Evolutionary conservation across 2,113 vertebrate genomes (phyloP), one percentile per base, ranked within the genome.

Genomic region (Eclectus roratus): DNA sequence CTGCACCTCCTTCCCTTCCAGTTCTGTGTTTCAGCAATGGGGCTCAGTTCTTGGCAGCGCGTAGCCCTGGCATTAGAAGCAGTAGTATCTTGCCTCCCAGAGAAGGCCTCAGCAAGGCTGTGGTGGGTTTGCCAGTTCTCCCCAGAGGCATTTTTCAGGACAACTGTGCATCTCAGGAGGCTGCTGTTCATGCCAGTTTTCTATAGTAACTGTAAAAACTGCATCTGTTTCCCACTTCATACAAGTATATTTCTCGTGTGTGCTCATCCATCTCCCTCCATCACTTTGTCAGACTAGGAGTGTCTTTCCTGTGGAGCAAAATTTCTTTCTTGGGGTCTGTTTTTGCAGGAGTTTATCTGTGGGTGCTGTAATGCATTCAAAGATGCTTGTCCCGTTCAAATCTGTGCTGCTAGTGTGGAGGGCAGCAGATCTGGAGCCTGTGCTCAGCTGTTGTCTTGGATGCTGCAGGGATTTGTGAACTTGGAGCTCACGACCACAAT

Each of bases 241-340:
- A 24, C 28, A 70, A 63, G 83, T 43, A n/a, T 14, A 50, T 85
- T 63, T 65, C 27, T 82, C 33, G 9, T 39, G 4, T 74, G 8
- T 46, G 70, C 91, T 50, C 29, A 27, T 68, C 68, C 0, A 0
- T 56, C 63, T 68, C 63, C 52, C 47, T 52, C 13, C 44, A 35
- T 50, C 9, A 0, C 53, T 61, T 68, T 74, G 39, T 64, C 66
- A 71, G 52, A 78, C 35, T 3, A 5, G 47, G 10, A 84, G 6
- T 7, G 7, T 39, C 55, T 74, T 78, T 55, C 46, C 50, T 2
- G 0, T 20, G 23, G 16, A 47, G 19, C 3, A 5, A 15, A 19
- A 53, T 81, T 78, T 84, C 39, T 68, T 60, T 66, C 65, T 24
- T 56, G 17, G 23, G 7, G 17, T 25, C 44, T 15, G 3, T 61